phyloP scores from a whole-genome alignment of 2,888 invertebrate genomes.

The Lingula anatina region DNA sequence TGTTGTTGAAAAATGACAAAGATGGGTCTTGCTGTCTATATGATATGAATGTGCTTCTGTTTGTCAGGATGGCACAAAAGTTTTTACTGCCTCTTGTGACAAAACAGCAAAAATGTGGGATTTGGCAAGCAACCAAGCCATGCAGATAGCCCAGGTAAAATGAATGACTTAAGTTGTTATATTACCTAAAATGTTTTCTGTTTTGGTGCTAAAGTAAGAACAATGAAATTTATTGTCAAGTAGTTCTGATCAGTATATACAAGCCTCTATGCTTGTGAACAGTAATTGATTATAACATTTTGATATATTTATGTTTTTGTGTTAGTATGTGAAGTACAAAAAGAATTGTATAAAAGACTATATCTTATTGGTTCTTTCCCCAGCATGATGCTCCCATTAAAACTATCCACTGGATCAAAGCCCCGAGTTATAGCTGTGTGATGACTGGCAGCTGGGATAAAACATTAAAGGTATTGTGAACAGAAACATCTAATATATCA shows the following conservation, averaged over 20 bases:
- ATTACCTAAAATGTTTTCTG: not conserved
- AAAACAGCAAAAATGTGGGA: slow-evolving; percentile 57
- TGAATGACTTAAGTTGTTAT: not conserved
- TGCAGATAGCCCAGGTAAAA: slow-evolving; percentile 51
- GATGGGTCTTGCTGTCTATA: no score
- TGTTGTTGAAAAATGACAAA: no score
- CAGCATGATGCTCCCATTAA: slow-evolving; percentile 91
- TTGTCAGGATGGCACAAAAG: slow-evolving; percentile 56
- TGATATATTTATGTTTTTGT: no score
- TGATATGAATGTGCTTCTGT: no score
- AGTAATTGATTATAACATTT: no score
- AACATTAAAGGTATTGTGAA: slow-evolving; percentile 69
- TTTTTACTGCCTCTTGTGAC: slow-evolving; percentile 56
- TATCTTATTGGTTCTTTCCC: slow-evolving; percentile 13
- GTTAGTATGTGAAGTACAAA: no score
- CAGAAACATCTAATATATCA: no score
- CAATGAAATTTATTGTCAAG: no score
- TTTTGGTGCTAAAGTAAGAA: no score
- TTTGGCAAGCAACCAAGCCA: slow-evolving; percentile 54
- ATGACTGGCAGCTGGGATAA: slow-evolving; percentile 99
- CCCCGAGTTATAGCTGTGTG: slow-evolving; percentile 86
- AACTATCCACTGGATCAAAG: slow-evolving; percentile 97
- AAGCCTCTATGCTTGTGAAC: no score
- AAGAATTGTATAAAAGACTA: no score
- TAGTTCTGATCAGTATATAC: no score